Conservation (phyloP, 2,113 vertebrate genomes). For the Chaetodon trifascialis region DNA sequence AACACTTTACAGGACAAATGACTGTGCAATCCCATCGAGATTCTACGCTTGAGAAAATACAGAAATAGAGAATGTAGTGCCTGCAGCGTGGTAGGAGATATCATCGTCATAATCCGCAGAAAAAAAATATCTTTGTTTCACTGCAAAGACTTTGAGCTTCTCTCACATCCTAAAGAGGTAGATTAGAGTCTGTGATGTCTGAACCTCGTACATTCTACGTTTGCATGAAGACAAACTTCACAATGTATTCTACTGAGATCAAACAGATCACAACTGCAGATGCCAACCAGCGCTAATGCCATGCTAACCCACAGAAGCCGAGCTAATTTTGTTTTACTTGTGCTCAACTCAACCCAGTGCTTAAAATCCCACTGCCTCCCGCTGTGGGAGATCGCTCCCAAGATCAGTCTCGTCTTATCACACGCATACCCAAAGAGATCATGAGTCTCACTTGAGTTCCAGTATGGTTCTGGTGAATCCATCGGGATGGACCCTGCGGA, state of each 20-base stretch:
- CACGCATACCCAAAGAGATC: not conserved
- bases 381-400: constrained; percentile 34
- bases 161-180: constrained; percentile 73
- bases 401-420: not conserved
- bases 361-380: constrained; percentile 30
- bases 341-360: constrained; percentile 31
- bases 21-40: constrained; percentile 74
- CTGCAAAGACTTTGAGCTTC: constrained; percentile 57
- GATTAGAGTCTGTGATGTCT: constrained; percentile 72
- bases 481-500: constrained; percentile 92
- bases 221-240: constrained; percentile 63
- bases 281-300: constrained; percentile 50
- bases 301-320: constrained; percentile 47
- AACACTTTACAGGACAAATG: constrained; percentile 79
- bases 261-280: constrained; percentile 62
- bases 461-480: constrained; percentile 92
- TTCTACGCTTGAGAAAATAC: constrained; percentile 72
- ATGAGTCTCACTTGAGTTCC: constrained; percentile 91
- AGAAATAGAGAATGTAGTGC: constrained; percentile 74
- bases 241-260: constrained; percentile 53
- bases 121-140: constrained; percentile 70
- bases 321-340: constrained; percentile 55
- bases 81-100: constrained; percentile 73
- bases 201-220: constrained; percentile 55
- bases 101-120: constrained; percentile 73